Evolutionary conservation across 2,113 vertebrate genomes (phyloP), one percentile per base, ranked within the genome.

Genomic region (Siniperca chuatsi): DNA sequence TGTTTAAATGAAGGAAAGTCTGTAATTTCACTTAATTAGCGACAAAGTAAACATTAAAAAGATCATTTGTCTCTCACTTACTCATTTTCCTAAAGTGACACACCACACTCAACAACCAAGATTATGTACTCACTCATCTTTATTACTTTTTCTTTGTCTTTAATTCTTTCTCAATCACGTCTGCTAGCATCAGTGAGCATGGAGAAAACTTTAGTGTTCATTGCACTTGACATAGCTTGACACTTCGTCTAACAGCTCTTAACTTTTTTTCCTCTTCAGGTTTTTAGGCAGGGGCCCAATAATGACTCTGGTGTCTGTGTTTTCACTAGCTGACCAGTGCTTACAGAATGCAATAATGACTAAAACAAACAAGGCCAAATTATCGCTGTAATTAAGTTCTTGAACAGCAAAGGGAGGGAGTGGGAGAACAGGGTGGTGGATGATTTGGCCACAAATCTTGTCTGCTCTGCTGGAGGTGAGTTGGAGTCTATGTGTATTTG

Each of bases 331-430:
- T 81, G 84, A 82, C 82, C 60, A 8, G 33, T 50, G 68, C 67
- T 82, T 65, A 72, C 66, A 74, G 66, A 86, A 84, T 70, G 71
- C 79, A 86, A 81, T 82, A 78, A 88, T 42, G 74, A 55, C 70
- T 65, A 82, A 68, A 89, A 79, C 72, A 92, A 91, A 92, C 85
- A 85, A 89, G 87, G 73, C 62, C 78, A 84, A 90, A 91, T 89
- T 88, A 90, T 90, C 13, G 7, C 66, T 42, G 70, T 90, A 87
- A 93, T 93, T 90, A 90, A 86, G 87, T 92, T 87, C 77, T 66
- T 76, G 69, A 84, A 78, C 74, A 73, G 87, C 50, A 16, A 82
- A 58, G 35, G 70, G 78, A 83, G 66, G 25, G 84, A 74, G 79
- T 25, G 23, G 73, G 74, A 80, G 89, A 64, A 67, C 66, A 57